Conservation (phyloP, 2,797 vertebrate species). For the Chaunax sp. region DNA sequence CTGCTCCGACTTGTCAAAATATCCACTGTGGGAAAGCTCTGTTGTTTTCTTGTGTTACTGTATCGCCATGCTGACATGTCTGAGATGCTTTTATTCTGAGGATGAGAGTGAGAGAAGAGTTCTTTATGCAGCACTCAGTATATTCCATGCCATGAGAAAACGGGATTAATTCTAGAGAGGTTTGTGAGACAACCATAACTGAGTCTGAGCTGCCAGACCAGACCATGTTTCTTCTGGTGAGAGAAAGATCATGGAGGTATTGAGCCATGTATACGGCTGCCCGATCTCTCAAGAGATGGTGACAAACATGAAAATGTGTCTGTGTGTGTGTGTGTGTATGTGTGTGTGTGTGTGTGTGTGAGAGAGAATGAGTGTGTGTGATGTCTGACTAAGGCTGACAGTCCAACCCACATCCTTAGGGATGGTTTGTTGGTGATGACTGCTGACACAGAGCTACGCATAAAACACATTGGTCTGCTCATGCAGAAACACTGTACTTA, state of each 20-base stretch:
- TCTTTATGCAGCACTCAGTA: slow-evolving; percentile 10
- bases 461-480: slow-evolving; percentile 33
- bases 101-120: not conserved
- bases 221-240: slow-evolving; percentile 38
- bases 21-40: not conserved
- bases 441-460: slow-evolving; percentile 57
- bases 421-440: slow-evolving; percentile 59
- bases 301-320: slow-evolving; percentile 58
- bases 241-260: slow-evolving; percentile 52
- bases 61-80: not conserved
- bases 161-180: slow-evolving; percentile 35
- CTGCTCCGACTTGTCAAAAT: slow-evolving; percentile 1
- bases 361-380: slow-evolving; percentile 16
- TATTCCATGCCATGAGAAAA: slow-evolving; percentile 26
- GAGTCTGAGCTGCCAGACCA: slow-evolving; percentile 30
- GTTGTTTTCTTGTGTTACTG: not conserved
- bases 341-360: slow-evolving; percentile 26
- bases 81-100: not conserved
- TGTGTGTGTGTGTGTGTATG: slow-evolving; percentile 11
- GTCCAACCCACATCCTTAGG: slow-evolving; percentile 57
- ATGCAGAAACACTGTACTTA: slow-evolving; percentile 23
- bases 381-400: slow-evolving; percentile 74
- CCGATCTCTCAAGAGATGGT: slow-evolving; percentile 64
- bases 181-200: slow-evolving; percentile 24
- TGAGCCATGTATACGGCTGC: slow-evolving; percentile 51